phyloP scores from a whole-genome alignment of 2,113 vertebrate genomes.

The Capricornis sumatraensis region DNA sequence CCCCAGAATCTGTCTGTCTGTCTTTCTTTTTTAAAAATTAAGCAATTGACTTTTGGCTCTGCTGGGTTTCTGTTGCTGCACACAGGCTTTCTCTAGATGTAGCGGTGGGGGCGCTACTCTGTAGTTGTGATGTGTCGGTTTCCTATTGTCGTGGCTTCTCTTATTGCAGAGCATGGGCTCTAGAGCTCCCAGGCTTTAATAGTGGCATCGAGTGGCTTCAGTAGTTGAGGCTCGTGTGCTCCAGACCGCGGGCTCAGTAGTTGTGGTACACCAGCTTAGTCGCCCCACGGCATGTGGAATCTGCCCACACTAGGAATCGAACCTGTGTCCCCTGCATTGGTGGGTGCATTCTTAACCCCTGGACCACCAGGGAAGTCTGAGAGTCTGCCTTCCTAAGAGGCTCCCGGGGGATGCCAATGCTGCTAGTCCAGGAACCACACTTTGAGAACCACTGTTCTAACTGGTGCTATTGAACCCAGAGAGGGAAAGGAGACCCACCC shows the following conservation, averaged over 20 bases:
- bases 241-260: accelerated
- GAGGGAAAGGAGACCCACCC: neutral
- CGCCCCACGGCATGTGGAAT: neutral
- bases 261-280: neutral
- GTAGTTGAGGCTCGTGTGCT: accelerated
- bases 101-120: neutral
- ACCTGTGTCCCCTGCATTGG: neutral
- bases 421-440: neutral
- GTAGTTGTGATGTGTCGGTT: neutral
- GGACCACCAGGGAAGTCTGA: neutral
- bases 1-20: neutral
- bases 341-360: neutral
- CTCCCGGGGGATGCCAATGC: neutral
- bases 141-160: neutral
- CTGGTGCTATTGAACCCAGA: neutral
- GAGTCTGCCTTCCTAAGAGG: neutral
- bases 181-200: neutral
- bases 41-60: neutral
- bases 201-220: neutral
- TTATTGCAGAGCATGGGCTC: neutral
- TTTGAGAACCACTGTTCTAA: neutral
- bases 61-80: neutral
- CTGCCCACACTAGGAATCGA: neutral
- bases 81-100: neutral
- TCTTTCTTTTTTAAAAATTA: neutral